phyloP scores from a whole-genome alignment of 1,140 invertebrate species.

The Eupeodes corollae region DNA sequence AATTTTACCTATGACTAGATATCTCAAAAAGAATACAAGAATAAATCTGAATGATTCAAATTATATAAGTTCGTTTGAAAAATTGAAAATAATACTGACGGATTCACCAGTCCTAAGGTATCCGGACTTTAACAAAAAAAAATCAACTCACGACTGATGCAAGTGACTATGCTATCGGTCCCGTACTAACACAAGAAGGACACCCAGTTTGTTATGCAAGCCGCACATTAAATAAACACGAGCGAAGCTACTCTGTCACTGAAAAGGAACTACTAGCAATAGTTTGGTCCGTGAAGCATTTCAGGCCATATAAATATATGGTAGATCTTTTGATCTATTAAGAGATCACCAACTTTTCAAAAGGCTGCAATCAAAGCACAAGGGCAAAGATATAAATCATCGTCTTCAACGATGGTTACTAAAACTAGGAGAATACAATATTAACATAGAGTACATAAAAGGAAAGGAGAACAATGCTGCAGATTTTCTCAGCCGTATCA shows the following conservation, averaged over 20 bases:
- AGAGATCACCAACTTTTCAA: slow-evolving; percentile 6
- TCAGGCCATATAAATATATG: slow-evolving; percentile 1
- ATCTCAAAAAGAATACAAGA: slow-evolving; percentile 9
- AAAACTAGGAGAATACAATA: slow-evolving; percentile 3
- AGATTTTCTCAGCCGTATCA: slow-evolving; percentile 1
- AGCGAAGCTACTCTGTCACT: slow-evolving; percentile 38
- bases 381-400: slow-evolving; percentile 5
- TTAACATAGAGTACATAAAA: slow-evolving; percentile 4
- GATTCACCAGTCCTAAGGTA: slow-evolving; percentile 19
- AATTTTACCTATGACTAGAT: slow-evolving; percentile 9
- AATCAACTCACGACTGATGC: slow-evolving; percentile 18
- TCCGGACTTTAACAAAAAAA: slow-evolving; percentile 11
- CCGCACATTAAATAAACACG: slow-evolving; percentile 30
- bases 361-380: slow-evolving; percentile 3
- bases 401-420: slow-evolving; percentile 6
- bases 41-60: slow-evolving; percentile 18
- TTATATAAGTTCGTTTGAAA: slow-evolving; percentile 37
- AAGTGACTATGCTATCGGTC: slow-evolving; percentile 17
- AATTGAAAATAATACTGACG: slow-evolving; percentile 25
- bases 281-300: slow-evolving; percentile 4
- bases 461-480: slow-evolving; percentile 4
- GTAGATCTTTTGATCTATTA: slow-evolving; percentile 3
- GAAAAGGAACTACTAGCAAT: slow-evolving; percentile 42
- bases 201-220: slow-evolving; percentile 33
- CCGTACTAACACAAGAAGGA: slow-evolving; percentile 16